phyloP scores from a whole-genome alignment of 1,140 invertebrate species.

The Armadillidium nasatum region DNA sequence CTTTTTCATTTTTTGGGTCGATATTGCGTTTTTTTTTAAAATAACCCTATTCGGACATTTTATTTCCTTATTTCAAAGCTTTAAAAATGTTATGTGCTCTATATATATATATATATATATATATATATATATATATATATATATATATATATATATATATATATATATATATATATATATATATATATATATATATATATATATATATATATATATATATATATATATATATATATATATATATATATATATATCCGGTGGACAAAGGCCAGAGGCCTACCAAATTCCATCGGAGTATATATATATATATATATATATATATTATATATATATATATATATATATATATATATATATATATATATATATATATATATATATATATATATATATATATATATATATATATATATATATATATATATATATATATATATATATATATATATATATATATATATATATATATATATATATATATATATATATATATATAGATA shows the following conservation, averaged over 20 bases:
- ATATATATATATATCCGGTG: no score
- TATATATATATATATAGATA: no score
- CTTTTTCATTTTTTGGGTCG: no score
- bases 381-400: constrained; percentile 16
- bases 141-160: constrained; percentile 17
- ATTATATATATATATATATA: not conserved
- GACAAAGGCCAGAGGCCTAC: no score
- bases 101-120: not conserved
- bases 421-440: not conserved
- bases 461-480: no score
- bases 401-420: not conserved
- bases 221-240: not conserved
- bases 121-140: constrained; percentile 1
- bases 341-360: constrained; percentile 20
- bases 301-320: no score
- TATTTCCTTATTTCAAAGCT: no score
- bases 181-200: constrained; percentile 12
- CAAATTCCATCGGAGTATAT: no score
- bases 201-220: not conserved
- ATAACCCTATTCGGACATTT: no score
- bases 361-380: constrained; percentile 21
- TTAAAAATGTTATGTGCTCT: no score
- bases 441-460: not conserved
- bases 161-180: constrained; percentile 21
- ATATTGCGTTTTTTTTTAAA: no score